Base-by-base conservation (phyloP, 2,797 vertebrate species). In the Tenualosa ilisha region DNA sequence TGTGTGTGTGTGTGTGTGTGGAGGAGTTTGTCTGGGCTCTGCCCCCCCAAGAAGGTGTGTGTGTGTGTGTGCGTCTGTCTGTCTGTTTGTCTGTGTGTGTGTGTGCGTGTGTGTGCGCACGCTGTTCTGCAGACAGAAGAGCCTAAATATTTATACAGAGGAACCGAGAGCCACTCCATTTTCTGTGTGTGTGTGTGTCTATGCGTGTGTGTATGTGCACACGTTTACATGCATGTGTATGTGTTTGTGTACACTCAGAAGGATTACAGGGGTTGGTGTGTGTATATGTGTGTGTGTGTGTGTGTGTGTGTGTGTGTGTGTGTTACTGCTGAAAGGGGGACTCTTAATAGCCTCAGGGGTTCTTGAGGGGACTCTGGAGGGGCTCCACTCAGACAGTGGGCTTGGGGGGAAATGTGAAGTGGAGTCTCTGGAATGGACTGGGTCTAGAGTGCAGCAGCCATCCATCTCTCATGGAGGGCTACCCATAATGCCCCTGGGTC, bases 141-240 rank as follows among this genome's bases (percentile, higher is more conserved):
- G 90, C 84, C 85, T 89, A 91, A 94, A 93, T 93, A 94, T 92
- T 92, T 93, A 93, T 92, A 93, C 88, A 89, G 88, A 85, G 84
- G 24, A 79, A 75, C 83, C 51, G 4, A 79, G 59, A 72, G 3
- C 20, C 20, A 56, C 54, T 50, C 40, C 9, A 50, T 24, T 85
- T 61, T 83, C 49, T 61, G 43, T 83, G 20, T 86, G 81, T 68
- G 49, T 83, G 72, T 87, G n/a, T 86, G 81, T 68, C 37, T 83
- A 63, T 87, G n/a, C 85, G 81, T 68, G 37, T 83, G 72, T 82
- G n/a, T 86, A 75, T 61, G 49, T 83, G 72, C 13, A 31, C 31
- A 31, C 31, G 82, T 56, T 51, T 82, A 51, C 31, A 51, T 56
- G 51, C 54, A 51, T 51, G 46, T 82, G 50, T 82, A 22, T 82